phyloP scores from a whole-genome alignment of 1,140 invertebrate species.

The Anoplophora glabripennis region DNA sequence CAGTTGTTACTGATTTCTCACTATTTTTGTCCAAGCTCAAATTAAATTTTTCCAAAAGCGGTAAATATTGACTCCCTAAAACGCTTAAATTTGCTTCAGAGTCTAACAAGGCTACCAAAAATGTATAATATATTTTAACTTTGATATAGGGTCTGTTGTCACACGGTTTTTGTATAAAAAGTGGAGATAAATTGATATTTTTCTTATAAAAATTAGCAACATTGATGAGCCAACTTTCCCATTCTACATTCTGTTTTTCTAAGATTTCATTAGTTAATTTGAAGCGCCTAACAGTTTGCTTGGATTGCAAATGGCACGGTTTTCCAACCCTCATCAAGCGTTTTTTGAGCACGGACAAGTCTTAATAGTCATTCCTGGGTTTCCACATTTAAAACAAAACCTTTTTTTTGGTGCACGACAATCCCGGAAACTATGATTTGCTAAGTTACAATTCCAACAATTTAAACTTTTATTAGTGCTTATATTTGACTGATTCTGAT shows the following conservation, averaged over 20 bases:
- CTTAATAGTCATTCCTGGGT: not conserved
- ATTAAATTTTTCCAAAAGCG: not conserved
- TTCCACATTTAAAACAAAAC: conserved; percentile 6
- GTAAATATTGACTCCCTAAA: not conserved
- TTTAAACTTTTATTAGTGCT: not conserved
- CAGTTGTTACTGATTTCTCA: not conserved
- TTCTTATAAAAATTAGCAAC: not conserved
- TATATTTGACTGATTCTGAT: too few relatives aligned
- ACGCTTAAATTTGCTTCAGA: not conserved
- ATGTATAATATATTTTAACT: not conserved
- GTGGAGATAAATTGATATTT: not conserved
- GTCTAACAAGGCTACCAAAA: not conserved
- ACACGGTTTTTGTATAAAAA: conserved; percentile 2
- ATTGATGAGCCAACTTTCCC: not conserved
- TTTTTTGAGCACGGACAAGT: conserved; percentile 5
- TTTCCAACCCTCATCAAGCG: not conserved
- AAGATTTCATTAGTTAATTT: not conserved
- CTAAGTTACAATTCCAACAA: conserved; percentile 12
- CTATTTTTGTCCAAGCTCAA: not conserved
- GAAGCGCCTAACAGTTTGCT: not conserved
- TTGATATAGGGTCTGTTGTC: conserved; percentile 2
- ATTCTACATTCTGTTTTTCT: not conserved
- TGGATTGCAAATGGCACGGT: not conserved
- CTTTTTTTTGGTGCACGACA: not conserved
- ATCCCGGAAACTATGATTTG: not conserved